These are phyloP conservation scores for Panzeria rudis DNA, from an alignment of 2,888 invertebrate species.

Conservation along the genomic window DNA sequence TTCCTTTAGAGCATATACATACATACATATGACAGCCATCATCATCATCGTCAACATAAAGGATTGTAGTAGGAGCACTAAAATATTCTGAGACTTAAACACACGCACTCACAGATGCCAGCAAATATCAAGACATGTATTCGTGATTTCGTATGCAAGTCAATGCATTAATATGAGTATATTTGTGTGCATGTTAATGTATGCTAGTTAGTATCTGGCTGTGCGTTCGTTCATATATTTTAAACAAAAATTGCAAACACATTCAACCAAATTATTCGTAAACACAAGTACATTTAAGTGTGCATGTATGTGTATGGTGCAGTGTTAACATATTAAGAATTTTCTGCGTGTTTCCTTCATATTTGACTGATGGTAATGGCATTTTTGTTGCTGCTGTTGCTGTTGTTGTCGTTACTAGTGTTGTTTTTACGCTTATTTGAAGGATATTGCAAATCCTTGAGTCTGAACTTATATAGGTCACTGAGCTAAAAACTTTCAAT, in stretches of 20 bases:
- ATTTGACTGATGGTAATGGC: conserved; percentile 59
- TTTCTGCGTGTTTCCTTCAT: conserved; percentile 66
- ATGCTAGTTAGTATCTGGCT: conserved; percentile 71
- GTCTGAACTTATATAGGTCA: conserved; percentile 70
- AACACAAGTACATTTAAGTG: neutral
- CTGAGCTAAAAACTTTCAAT: conserved; percentile 70
- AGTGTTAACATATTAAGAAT: conserved; percentile 61
- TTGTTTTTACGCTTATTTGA: conserved; percentile 64
- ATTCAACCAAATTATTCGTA: conserved; percentile 18
- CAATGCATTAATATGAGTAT: conserved; percentile 3
- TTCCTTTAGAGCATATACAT: too few relatives aligned
- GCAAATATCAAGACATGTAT: conserved; percentile 51
- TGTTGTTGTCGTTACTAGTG: conserved; percentile 36
- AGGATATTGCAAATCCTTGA: conserved; percentile 72
- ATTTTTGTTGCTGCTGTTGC: conserved; percentile 20
- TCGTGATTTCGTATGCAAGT: conserved; percentile 51
- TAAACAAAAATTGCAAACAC: conserved; percentile 56
- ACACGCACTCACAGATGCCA: conserved; percentile 50
- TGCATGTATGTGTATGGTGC: conserved; percentile 6
- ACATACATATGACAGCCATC: conserved; percentile 44
- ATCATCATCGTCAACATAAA: conserved; percentile 73
- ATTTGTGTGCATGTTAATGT: conserved; percentile 30
- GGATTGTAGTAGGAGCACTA: conserved; percentile 73
- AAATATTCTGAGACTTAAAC: conserved; percentile 73
- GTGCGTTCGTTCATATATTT: conserved; percentile 58